phyloP scores from a whole-genome alignment of 37 sponge, comb jelly and placozoan genomes.

The Hormiphora californensis region DNA sequence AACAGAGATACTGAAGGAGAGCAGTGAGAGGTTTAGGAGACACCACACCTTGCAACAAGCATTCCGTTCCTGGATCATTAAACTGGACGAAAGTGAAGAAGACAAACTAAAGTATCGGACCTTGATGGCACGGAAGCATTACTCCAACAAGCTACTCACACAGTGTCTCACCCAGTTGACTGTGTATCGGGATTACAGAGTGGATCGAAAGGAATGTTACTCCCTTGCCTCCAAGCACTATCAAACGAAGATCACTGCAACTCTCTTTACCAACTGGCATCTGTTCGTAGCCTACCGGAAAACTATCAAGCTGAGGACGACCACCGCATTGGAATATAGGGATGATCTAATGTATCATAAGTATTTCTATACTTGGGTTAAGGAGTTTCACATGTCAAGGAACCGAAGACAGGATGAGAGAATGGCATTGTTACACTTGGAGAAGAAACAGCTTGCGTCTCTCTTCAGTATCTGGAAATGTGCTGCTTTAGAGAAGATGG shows the following conservation, averaged over 20 bases:
- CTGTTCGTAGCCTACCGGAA: conserved; percentile 3
- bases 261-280: conserved; percentile 42
- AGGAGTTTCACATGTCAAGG: not conserved
- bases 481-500: not conserved
- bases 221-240: not conserved
- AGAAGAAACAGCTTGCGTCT: not conserved
- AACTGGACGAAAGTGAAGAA: conserved; percentile 1
- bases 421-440: not conserved
- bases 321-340: not conserved
- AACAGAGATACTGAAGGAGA: not conserved
- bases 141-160: not conserved
- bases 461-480: not conserved
- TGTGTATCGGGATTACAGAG: conserved; percentile 16
- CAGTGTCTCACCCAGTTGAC: not conserved
- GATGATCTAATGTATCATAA: conserved; percentile 21
- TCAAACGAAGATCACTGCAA: not conserved
- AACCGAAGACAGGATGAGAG: conserved; percentile 32
- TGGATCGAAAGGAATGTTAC: conserved; percentile 25
- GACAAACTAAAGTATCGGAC: conserved; percentile 17
- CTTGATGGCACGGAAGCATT: conserved; percentile 31
- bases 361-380: conserved; percentile 27
- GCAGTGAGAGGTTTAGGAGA: not conserved
- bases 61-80: not conserved
- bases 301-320: not conserved
- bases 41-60: not conserved